phyloP scores from a whole-genome alignment of 2,113 vertebrate genomes.

The Maccullochella peelii region DNA sequence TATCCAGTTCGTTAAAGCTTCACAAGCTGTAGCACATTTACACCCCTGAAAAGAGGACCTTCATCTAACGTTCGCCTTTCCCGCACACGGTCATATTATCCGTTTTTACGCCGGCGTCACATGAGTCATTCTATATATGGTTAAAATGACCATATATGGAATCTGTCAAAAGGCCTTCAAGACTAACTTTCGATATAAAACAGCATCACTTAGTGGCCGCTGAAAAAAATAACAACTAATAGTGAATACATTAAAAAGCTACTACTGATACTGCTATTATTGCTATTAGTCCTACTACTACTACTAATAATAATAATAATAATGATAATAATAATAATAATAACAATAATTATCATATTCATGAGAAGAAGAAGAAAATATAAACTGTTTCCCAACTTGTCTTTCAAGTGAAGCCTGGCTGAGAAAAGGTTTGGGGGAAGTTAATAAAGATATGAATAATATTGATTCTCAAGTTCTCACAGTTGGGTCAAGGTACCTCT shows the following conservation, averaged over 20 bases:
- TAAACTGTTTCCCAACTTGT: neutral
- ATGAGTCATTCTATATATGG: conserved; percentile 31
- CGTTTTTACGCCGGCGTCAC: conserved; percentile 58
- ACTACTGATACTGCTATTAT: neutral
- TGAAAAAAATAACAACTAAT: neutral
- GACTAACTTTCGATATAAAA: neutral
- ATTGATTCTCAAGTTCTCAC: neutral
- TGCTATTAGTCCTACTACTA: neutral
- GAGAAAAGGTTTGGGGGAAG: neutral
- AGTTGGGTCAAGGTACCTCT: neutral
- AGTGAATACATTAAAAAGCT: neutral
- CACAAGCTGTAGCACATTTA: no score
- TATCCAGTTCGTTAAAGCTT: neutral
- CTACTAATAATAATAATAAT: no score
- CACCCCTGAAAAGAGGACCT: neutral
- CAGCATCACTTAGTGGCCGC: conserved; percentile 38
- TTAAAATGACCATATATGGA: conserved; percentile 63
- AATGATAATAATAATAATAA: neutral
- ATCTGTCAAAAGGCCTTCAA: neutral
- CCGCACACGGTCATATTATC: conserved; percentile 74
- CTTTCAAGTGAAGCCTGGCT: neutral
- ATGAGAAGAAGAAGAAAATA: neutral
- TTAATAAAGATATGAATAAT: neutral
- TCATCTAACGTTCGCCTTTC: conserved; percentile 68
- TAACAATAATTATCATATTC: neutral